Evolutionary conservation across 2,888 invertebrate species (phyloP).

Genomic region (Chrysina gloriosa): DNA sequence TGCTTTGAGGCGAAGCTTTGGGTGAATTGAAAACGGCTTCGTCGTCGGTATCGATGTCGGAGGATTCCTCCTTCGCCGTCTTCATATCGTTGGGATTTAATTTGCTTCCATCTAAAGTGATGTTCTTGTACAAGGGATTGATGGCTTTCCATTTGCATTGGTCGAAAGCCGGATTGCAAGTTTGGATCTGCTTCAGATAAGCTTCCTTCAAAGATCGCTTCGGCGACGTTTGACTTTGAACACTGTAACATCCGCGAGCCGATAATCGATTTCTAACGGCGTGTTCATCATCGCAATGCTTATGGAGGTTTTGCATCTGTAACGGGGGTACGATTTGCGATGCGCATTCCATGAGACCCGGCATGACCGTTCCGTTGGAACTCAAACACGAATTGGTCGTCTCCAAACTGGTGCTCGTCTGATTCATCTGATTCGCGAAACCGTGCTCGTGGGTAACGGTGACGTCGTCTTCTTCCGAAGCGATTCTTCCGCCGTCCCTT

Average conservation of each 20-base stretch:
- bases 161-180: neutral
- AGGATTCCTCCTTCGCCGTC: conserved; percentile 8
- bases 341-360: neutral
- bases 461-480: neutral
- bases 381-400: neutral
- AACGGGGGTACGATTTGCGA: neutral
- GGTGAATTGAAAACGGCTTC: neutral
- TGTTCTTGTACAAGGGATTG: conserved; percentile 22
- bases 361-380: neutral
- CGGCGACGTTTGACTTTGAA: neutral
- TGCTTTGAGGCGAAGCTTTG: neutral
- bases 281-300: neutral
- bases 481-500: neutral
- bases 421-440: neutral
- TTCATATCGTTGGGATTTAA: neutral
- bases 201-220: conserved; percentile 10
- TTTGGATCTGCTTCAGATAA: neutral
- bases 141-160: conserved; percentile 18
- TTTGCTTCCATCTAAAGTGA: neutral
- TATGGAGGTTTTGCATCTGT: neutral
- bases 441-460: neutral
- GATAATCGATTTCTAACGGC: neutral
- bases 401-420: neutral
- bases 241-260: neutral
- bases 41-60: conserved; percentile 15